Conservation (phyloP, 2,113 vertebrate species). For the Piliocolobus tephrosceles region DNA sequence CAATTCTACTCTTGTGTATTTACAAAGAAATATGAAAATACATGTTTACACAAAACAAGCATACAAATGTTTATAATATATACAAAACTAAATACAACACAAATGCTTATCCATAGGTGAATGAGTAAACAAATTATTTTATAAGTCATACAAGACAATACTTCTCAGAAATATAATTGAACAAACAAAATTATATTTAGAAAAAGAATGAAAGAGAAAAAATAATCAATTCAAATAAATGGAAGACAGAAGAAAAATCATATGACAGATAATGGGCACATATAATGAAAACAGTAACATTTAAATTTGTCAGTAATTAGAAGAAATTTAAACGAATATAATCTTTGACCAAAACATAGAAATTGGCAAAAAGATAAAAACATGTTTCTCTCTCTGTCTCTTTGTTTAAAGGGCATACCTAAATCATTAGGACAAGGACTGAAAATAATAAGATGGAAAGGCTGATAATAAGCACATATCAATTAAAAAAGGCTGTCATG, state of each 20-base stretch:
- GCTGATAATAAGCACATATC: neutral
- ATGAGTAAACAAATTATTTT: neutral
- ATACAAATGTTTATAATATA: neutral
- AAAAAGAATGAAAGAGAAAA: neutral
- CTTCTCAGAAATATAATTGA: neutral
- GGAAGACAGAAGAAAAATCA: neutral
- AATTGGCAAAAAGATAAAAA: neutral
- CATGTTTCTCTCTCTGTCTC: too few species aligned
- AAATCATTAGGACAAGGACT: neutral
- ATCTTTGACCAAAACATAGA: neutral
- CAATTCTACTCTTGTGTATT: neutral
- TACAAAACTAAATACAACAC: neutral
- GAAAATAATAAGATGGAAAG: neutral
- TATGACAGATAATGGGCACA: neutral
- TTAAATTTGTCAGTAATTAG: neutral
- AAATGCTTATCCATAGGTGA: neutral
- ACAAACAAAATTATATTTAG: neutral
- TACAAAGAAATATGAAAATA: neutral
- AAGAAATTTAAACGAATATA: neutral
- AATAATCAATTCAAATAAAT: neutral
- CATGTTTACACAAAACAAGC: neutral
- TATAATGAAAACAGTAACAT: neutral
- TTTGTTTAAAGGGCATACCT: neutral
- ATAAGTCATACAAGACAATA: neutral
- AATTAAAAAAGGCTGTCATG: neutral